A percentile compares a stretch with the other conserved stretches of the same genome.
These are phyloP conservation scores for Monoplex corrugatus DNA, from an alignment of 2,888 invertebrate genomes.

Conservation along the genomic window DNA sequence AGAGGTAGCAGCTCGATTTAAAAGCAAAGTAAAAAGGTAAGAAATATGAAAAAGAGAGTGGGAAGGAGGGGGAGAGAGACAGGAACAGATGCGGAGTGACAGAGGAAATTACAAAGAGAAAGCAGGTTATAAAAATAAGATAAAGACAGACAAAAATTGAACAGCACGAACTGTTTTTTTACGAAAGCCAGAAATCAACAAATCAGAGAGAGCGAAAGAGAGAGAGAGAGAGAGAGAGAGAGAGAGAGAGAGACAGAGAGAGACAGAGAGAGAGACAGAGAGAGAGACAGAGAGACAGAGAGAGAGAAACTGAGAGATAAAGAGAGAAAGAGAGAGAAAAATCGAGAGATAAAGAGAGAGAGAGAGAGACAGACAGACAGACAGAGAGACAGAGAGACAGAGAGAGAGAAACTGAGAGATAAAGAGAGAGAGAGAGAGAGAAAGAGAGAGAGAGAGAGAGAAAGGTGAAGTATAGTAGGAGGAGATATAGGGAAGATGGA, in stretches of 20 bases:
- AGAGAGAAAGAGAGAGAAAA: neutral
- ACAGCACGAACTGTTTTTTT: too few relatives aligned
- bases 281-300: neutral
- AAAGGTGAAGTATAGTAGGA: too few relatives aligned
- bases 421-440: neutral
- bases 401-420: too few relatives aligned
- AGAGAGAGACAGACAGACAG: neutral
- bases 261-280: neutral
- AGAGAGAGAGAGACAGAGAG: neutral
- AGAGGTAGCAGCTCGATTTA: too few relatives aligned
- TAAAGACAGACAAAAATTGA: too few relatives aligned
- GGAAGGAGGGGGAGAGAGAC: too few relatives aligned
- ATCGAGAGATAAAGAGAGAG: neutral
- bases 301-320: neutral
- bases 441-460: neutral
- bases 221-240: neutral
- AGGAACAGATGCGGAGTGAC: too few relatives aligned
- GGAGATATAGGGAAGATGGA: too few relatives aligned
- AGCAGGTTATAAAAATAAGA: too few relatives aligned
- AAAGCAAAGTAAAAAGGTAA: neutral
- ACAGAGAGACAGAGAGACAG: neutral
- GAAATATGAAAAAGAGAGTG: too few relatives aligned
- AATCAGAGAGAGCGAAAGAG: neutral
- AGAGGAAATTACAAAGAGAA: too few relatives aligned
- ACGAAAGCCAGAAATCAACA: too few relatives aligned